Base-by-base conservation (phyloP, 2,888 invertebrate genomes). In the Globia sparganii region DNA sequence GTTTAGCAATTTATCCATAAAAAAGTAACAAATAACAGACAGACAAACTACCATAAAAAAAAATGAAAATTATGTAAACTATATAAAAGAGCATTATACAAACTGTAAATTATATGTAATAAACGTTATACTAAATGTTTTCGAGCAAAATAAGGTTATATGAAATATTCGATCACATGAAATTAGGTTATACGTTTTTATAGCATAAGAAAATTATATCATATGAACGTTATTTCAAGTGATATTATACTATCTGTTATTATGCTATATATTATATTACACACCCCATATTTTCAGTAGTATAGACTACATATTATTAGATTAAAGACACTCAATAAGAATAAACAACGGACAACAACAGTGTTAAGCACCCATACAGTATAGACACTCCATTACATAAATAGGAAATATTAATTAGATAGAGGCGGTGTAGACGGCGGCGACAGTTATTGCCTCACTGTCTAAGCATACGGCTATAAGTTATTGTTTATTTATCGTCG, bases 321-420 rank as follows among this genome's bases (percentile, higher is more conserved):
- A 34, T 64, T 49, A 78, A 64, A 78, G 64, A 28, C 53, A 53
- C 28, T 81, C 49, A 65, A 78, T 61, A 75, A 43, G 18, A 79
- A 79, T 81, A 76, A 82, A 58, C 66, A 67, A 15, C 15, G 18
- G 21, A 34, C 34, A 59, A 68, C 72, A 83, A 78, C 67, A 78
- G 68, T 46, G 59, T 84, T 79, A 82, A 81, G 75, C 28, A 72
- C 43, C 65, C 18, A 66, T 73, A 58, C 21, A 68, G 28, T 73
- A 72, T 59, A 83, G 80, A 78, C 84, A 86, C 82, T 86, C 87
- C 86, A 88, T 89, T 87, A 88, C 85, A 83, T 86, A 86, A 79
- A 80, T 81, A 87, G 88, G 86, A 91, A 88, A 90, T 91, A 91
- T 88, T 88, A 88, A 88, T 88, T 91, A 91, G 87, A 86, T 85